Evolutionary conservation across 92 coral and sea anemone genomes (phyloP).

Genomic region (Anthopleura xanthogrammica): DNA sequence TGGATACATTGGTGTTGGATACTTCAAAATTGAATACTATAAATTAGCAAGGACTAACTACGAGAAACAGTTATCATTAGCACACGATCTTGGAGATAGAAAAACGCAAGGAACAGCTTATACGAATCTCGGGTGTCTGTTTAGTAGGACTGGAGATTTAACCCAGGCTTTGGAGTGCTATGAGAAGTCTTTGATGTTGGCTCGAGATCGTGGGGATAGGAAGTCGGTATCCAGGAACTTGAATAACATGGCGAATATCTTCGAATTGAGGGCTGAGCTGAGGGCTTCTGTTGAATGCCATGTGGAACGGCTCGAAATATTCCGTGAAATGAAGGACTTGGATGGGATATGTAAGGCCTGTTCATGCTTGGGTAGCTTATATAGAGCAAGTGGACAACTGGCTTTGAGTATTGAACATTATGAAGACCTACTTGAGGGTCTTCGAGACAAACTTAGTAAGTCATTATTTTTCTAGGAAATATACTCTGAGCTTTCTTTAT

Average conservation of each 20-base stretch:
- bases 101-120: slow-evolving; percentile 79
- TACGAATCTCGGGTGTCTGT: slow-evolving; percentile 83
- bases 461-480: background rate
- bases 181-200: slow-evolving; percentile 57
- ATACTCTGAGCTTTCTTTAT: too few species aligned
- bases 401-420: slow-evolving; percentile 59
- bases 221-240: slow-evolving; percentile 59
- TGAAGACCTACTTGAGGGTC: slow-evolving; percentile 70
- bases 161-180: slow-evolving; percentile 54
- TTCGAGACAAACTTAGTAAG: slow-evolving; percentile 93
- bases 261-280: slow-evolving; percentile 57
- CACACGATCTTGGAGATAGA: slow-evolving; percentile 65
- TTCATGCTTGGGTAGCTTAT: slow-evolving; percentile 62
- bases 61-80: slow-evolving; percentile 63
- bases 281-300: slow-evolving; percentile 68
- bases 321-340: slow-evolving; percentile 62
- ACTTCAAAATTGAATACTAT: slow-evolving; percentile 76
- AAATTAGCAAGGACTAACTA: slow-evolving; percentile 62
- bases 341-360: slow-evolving; percentile 76
- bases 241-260: slow-evolving; percentile 75
- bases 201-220: slow-evolving; percentile 69
- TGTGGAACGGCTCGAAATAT: slow-evolving; percentile 60
- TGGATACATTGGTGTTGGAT: slow-evolving; percentile 79
- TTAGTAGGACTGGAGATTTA: slow-evolving; percentile 65
- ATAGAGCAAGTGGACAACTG: slow-evolving; percentile 62